These are phyloP conservation scores for Sebastes itinus DNA, from an alignment of 2,797 vertebrate species.

Conservation along the genomic window DNA sequence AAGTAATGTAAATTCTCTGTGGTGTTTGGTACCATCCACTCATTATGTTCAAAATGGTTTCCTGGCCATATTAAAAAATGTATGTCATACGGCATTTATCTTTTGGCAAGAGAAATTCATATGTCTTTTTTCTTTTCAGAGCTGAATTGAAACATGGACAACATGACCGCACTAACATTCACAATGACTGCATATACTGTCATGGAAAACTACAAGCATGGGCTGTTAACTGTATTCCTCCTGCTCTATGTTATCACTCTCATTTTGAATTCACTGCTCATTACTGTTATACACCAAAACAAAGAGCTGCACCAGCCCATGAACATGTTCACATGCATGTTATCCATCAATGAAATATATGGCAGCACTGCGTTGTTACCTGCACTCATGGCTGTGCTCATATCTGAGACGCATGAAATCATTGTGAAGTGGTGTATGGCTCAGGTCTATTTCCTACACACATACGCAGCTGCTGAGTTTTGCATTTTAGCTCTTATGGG, in stretches of 20 bases:
- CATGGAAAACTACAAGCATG: conserved; percentile 49
- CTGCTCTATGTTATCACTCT: conserved; percentile 45
- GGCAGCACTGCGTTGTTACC: conserved; percentile 55
- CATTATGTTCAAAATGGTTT: background rate
- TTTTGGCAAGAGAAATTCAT: background rate
- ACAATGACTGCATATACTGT: conserved; percentile 51
- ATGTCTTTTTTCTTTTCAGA: conserved; percentile 29
- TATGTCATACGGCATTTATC: background rate
- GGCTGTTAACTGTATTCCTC: conserved; percentile 48
- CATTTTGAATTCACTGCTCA: conserved; percentile 40
- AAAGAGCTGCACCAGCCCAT: conserved; percentile 62
- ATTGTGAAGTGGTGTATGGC: conserved; percentile 43
- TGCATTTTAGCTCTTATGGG: conserved; percentile 73
- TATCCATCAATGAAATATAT: conserved; percentile 59
- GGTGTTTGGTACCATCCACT: background rate
- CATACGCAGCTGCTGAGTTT: conserved; percentile 64
- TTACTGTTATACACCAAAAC: conserved; percentile 39
- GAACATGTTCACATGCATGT: conserved; percentile 52
- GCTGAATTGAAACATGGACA: conserved; percentile 44
- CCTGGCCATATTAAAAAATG: background rate
- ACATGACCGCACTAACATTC: conserved; percentile 42
- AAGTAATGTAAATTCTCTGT: background rate
- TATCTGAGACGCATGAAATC: conserved; percentile 32
- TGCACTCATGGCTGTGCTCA: conserved; percentile 28
- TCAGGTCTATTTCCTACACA: conserved; percentile 69